Base-by-base conservation (phyloP, 2,113 vertebrate genomes). In the Pterocles orientalis region DNA sequence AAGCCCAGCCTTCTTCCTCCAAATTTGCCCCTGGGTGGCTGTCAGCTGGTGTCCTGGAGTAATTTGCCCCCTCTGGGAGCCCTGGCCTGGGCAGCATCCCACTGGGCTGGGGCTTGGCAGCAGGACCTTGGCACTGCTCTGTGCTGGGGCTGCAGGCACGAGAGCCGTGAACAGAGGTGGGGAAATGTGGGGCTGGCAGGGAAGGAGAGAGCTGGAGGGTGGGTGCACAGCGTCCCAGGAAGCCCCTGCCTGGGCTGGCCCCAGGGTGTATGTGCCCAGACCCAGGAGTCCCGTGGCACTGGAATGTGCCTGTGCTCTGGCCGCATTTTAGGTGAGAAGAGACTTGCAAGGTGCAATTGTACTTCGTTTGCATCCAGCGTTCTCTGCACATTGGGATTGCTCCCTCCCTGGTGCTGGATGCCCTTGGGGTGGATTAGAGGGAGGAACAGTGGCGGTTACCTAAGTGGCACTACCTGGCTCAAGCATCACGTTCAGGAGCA, bases 391-490 rank as follows among this genome's bases (percentile, higher is more conserved):
- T 0, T 28, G 54, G 43, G 2, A 12, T 50, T 41, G 34, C 31
- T 54, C 2, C 33, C 21, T 51, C 29, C 33, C 34, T 47, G 26
- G 45, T 48, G 21, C 58, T 78, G 41, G 16, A 9, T 61, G n/a
- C 24, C 18, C 28, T 54, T 18, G 45, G 45, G 45, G n/a, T 58
- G 19, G 61, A 50, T n/a, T 24, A 50, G 51, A 41, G 7, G 54
- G 6, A 61, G 41, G 56, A 75, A 19, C 0, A 3, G 19, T 3
- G 11, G 21, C 21, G 2, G 4, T 61, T 29, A 11, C 3, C 21
- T 2, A 0, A 1, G 18, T 7, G 28, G 14, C 19, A 23, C 34
- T 14, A 8, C 16, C 26, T n/a, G 19, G 0, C 24, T 68, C 29
- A 24, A 54, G 56, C 19, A 83, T 28, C 41, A 14, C 4, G 0